Conservation (phyloP, 1,140 invertebrate genomes). For the Drosophila mauritiana region DNA sequence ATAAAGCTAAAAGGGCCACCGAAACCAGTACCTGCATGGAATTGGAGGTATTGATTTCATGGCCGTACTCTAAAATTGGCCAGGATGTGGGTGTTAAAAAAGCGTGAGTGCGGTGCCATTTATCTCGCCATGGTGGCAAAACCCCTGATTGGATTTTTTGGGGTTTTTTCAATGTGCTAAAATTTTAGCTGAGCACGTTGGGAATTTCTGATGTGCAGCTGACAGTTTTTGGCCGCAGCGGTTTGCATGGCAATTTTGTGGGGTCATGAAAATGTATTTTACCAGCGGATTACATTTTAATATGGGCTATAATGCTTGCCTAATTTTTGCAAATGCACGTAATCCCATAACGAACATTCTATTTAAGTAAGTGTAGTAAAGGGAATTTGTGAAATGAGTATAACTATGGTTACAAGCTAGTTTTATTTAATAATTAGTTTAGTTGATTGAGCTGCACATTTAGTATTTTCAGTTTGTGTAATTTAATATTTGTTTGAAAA, state of each 20-base stretch:
- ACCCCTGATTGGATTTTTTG: conserved; percentile 72
- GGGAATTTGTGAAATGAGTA: neutral
- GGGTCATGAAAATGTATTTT: conserved; percentile 25
- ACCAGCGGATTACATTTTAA: conserved; percentile 38
- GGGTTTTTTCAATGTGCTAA: conserved; percentile 41
- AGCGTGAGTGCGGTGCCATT: conserved; percentile 54
- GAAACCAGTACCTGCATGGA: conserved; percentile 10
- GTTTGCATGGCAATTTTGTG: conserved; percentile 24
- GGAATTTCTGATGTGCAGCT: conserved; percentile 41
- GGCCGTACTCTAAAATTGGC: conserved; percentile 32
- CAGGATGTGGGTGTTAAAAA: conserved; percentile 11
- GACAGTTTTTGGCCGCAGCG: conserved; percentile 55
- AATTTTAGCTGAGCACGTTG: conserved; percentile 24
- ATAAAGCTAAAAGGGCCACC: conserved; percentile 8
- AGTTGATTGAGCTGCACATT: too few relatives aligned
- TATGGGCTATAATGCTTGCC: conserved; percentile 9
- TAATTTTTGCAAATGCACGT: conserved; percentile 23
- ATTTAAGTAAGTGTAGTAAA: neutral
- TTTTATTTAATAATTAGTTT: too few relatives aligned
- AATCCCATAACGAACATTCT: conserved; percentile 15
- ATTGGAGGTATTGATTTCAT: conserved; percentile 67
- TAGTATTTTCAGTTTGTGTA: too few relatives aligned
- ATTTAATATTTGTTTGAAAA: too few relatives aligned
- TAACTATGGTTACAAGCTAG: neutral
- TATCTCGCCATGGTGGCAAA: conserved; percentile 58